Conservation (phyloP, 2,797 vertebrate species). For the Melanotaenia parkinsoni region DNA sequence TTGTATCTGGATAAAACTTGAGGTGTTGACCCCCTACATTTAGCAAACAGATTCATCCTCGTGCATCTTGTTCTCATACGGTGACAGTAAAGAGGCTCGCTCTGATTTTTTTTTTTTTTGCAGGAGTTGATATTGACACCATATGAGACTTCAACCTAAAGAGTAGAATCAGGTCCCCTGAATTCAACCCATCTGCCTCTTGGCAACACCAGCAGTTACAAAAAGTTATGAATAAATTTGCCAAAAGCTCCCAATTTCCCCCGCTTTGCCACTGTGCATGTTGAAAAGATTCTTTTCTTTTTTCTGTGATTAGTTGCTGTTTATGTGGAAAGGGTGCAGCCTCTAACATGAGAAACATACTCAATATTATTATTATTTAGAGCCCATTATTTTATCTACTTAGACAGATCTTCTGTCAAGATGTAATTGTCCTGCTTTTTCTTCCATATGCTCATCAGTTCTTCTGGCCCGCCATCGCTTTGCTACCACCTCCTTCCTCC, state of each 20-base stretch:
- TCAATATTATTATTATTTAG: slow-evolving; percentile 29
- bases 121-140: slow-evolving; percentile 44
- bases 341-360: slow-evolving; percentile 17
- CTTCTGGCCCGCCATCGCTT: slow-evolving; percentile 22
- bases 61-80: neutral
- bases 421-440: slow-evolving; percentile 15
- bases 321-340: slow-evolving; percentile 34
- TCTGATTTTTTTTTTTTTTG: slow-evolving; percentile 4
- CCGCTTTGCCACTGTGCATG: slow-evolving; percentile 33
- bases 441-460: slow-evolving; percentile 42
- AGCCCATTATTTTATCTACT: slow-evolving; percentile 10
- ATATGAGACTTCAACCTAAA: slow-evolving; percentile 54
- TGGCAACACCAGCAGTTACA: slow-evolving; percentile 35
- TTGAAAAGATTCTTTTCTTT: slow-evolving; percentile 28
- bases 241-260: slow-evolving; percentile 66
- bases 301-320: slow-evolving; percentile 46
- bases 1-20: neutral
- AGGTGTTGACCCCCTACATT: neutral
- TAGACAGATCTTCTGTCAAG: slow-evolving; percentile 27
- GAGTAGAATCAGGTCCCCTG: slow-evolving; percentile 29
- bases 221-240: slow-evolving; percentile 52
- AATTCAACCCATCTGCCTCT: slow-evolving; percentile 27
- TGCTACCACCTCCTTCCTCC: slow-evolving; percentile 28
- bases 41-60: slow-evolving; percentile 6
- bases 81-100: neutral